Conservation (phyloP, 92 coral and sea anemone genomes). For the Umimayanthus kanabou region DNA sequence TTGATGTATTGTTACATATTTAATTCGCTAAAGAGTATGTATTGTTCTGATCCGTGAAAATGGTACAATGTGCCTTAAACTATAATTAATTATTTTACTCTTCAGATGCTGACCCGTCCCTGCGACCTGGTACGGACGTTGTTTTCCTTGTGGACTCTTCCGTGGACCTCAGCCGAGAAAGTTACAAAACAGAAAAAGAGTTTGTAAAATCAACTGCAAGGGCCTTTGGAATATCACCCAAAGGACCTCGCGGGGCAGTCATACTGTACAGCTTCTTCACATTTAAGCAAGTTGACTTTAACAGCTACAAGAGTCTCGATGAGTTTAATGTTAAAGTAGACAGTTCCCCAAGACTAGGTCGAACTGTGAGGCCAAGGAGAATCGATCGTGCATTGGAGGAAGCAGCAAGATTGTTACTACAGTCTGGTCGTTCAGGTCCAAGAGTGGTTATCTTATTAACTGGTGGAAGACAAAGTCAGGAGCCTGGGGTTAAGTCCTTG, state of each 20-base stretch:
- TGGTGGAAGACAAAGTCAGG: constrained; percentile 56
- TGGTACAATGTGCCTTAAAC: too few species aligned
- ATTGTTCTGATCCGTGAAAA: too few species aligned
- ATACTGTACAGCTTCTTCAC: constrained; percentile 74
- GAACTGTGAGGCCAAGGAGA: constrained; percentile 37
- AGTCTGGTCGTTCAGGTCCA: constrained; percentile 36
- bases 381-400: constrained; percentile 62
- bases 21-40: too few species aligned
- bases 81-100: not conserved
- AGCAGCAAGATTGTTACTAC: constrained; percentile 34
- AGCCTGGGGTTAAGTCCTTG: constrained; percentile 23
- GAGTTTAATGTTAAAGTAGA: constrained; percentile 52
- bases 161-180: constrained; percentile 62
- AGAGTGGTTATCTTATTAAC: constrained; percentile 56
- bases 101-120: constrained; percentile 17
- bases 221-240: constrained; percentile 66
- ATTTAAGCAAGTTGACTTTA: constrained; percentile 43
- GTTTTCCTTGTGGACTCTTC: constrained; percentile 74
- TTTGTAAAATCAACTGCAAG: constrained; percentile 78
- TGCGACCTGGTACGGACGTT: constrained; percentile 40
- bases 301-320: constrained; percentile 36
- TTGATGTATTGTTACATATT: too few species aligned
- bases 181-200: constrained; percentile 68
- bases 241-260: constrained; percentile 84
- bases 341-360: constrained; percentile 52